A percentile compares a stretch with the other conserved stretches of the same genome.
Evolutionary conservation across 2,113 vertebrate species (phyloP).

Genomic region (Nanger granti): DNA sequence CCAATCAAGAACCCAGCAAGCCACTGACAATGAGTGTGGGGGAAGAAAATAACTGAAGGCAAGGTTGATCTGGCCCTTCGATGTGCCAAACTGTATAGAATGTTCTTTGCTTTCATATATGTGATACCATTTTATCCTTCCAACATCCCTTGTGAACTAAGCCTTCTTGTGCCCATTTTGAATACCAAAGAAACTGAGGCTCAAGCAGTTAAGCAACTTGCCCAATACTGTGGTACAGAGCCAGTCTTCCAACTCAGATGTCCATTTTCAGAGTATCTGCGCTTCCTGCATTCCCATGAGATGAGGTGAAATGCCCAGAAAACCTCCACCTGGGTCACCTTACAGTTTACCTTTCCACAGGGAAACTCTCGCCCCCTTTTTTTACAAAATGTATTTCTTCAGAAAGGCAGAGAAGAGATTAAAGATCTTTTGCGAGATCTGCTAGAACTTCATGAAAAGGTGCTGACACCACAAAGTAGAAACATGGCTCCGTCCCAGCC

Average conservation of each 20-base stretch:
- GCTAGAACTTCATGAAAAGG: conserved; percentile 10
- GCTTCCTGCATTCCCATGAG: not conserved
- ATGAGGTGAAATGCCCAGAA: not conserved
- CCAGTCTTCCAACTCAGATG: not conserved
- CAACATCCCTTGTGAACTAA: not conserved
- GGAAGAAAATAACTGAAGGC: not conserved
- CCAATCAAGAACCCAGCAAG: not conserved
- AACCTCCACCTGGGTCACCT: not conserved
- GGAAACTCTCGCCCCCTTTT: not conserved
- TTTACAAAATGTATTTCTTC: not conserved
- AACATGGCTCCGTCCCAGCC: not conserved
- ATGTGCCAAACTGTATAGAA: not conserved
- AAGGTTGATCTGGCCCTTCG: not conserved
- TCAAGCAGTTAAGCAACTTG: not conserved
- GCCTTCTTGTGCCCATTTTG: not conserved
- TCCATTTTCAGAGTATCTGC: not conserved
- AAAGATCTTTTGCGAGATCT: not conserved
- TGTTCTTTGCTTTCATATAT: not conserved
- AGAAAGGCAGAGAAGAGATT: not conserved
- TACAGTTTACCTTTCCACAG: not conserved
- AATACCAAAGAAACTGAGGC: not conserved
- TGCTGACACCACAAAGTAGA: conserved; percentile 27
- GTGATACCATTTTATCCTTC: not conserved
- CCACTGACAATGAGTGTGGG: too few species aligned
- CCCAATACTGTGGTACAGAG: not conserved